Evolutionary conservation across 37 sponge, comb jelly and placozoan genomes (phyloP).

Genomic region (Diacarnus erythraeanus): DNA sequence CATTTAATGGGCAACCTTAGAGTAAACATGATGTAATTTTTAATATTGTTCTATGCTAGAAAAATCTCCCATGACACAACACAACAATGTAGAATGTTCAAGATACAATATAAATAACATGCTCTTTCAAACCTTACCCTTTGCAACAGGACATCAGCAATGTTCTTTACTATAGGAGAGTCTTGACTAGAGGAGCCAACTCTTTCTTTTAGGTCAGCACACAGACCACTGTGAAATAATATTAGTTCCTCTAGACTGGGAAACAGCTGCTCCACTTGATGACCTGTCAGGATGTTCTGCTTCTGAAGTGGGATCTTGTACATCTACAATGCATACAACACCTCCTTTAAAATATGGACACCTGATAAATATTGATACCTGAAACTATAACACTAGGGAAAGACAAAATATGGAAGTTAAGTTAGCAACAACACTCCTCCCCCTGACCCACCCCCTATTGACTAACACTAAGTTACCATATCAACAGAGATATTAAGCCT

Average conservation of each 20-base stretch:
- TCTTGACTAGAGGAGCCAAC: slow-evolving; percentile 9
- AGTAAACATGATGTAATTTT: too few species aligned
- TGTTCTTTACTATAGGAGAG: slow-evolving; percentile 19
- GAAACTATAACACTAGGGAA: not conserved
- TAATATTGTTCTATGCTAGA: too few species aligned
- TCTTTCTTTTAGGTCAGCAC: slow-evolving; percentile 51
- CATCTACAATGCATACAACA: slow-evolving; percentile 43
- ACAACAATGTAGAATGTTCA: too few species aligned
- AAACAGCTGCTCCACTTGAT: slow-evolving; percentile 66
- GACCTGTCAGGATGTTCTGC: slow-evolving; percentile 41
- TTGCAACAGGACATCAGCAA: slow-evolving; percentile 63
- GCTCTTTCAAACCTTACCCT: slow-evolving; percentile 52
- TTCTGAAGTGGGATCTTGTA: slow-evolving; percentile 68
- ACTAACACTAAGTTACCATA: too few species aligned
- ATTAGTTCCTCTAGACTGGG: slow-evolving; percentile 81
- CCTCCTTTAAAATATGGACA: too few species aligned
- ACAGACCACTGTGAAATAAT: slow-evolving; percentile 54
- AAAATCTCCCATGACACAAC: too few species aligned
- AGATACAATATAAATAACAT: too few species aligned
- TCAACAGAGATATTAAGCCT: too few species aligned
- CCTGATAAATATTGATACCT: not conserved
- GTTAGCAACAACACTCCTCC: too few species aligned
- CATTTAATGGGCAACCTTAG: too few species aligned
- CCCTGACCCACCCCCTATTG: too few species aligned
- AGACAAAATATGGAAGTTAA: too few species aligned